These are phyloP conservation scores for Procavia capensis DNA, from an alignment of 2,113 vertebrate genomes.

Conservation along the genomic window DNA sequence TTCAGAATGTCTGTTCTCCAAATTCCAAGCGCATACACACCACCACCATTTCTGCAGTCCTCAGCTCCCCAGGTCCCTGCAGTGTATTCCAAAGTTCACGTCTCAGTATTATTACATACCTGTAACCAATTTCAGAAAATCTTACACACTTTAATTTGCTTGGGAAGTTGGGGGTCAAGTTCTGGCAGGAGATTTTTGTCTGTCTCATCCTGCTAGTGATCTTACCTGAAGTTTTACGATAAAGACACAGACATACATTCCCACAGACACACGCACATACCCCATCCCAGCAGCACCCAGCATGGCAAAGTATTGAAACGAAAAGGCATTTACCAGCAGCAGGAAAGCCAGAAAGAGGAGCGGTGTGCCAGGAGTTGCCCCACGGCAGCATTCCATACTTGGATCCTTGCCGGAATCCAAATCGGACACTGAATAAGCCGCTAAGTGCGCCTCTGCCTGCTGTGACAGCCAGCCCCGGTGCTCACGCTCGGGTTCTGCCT, in stretches of 20 bases:
- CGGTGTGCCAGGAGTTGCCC: constrained; percentile 84
- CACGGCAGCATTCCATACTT: constrained; percentile 85
- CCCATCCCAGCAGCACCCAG: constrained; percentile 34
- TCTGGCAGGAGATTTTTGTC: neutral
- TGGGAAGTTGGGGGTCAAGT: neutral
- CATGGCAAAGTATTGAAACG: constrained; percentile 22
- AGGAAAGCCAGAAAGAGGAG: constrained; percentile 84
- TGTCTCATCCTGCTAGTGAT: constrained; percentile 1
- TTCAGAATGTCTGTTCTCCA: constrained; percentile 67
- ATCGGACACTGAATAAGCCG: constrained; percentile 66
- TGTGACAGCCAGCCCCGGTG: constrained; percentile 86
- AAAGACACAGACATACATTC: neutral
- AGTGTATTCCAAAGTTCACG: constrained; percentile 47
- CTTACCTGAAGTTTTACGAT: constrained; percentile 41
- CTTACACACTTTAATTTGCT: neutral
- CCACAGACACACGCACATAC: neutral
- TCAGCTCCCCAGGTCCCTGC: constrained; percentile 52
- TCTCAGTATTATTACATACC: constrained; percentile 57
- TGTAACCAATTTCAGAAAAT: constrained; percentile 40
- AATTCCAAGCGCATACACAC: constrained; percentile 74
- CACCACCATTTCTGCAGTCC: constrained; percentile 44
- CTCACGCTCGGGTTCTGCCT: constrained; percentile 83
- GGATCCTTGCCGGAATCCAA: constrained; percentile 71
- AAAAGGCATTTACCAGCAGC: constrained; percentile 88
- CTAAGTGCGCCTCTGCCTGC: constrained; percentile 80